These are phyloP conservation scores for Amblyornis subalaris DNA, from an alignment of 2,113 vertebrate species.

Conservation along the genomic window DNA sequence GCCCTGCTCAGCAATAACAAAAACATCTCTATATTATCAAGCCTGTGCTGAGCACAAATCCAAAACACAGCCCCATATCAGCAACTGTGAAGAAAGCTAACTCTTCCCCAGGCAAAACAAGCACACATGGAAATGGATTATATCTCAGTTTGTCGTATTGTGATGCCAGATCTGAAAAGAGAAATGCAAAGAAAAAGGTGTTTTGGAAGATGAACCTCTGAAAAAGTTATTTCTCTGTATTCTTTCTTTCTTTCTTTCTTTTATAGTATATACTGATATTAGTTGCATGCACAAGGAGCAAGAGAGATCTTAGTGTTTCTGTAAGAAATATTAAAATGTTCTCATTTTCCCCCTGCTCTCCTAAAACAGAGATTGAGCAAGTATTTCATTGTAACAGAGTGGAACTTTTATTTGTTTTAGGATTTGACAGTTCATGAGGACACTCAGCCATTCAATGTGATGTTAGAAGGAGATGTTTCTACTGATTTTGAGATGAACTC, in stretches of 20 bases:
- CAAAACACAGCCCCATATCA: background rate
- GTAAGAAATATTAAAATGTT: background rate
- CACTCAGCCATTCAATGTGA: background rate
- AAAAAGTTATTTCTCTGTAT: too few relatives aligned
- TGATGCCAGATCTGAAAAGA: background rate
- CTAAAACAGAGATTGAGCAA: background rate
- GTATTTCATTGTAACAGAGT: background rate
- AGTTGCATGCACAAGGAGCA: background rate
- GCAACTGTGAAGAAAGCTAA: background rate
- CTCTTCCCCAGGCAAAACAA: background rate
- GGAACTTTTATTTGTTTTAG: conserved; percentile 46
- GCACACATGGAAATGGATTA: background rate
- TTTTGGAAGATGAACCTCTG: background rate
- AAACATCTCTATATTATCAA: background rate
- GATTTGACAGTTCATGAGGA: background rate
- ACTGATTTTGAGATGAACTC: background rate
- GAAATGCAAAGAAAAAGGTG: background rate
- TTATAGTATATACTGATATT: background rate
- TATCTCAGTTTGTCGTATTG: background rate
- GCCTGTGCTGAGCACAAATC: background rate
- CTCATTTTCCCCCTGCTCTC: background rate
- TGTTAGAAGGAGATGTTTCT: background rate
- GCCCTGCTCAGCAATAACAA: background rate
- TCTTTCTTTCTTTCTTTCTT: background rate
- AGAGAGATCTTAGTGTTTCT: background rate